Evolutionary conservation across 2,797 vertebrate genomes (phyloP), one percentile per base, ranked within the genome.

Genomic region (Echiichthys vipera): DNA sequence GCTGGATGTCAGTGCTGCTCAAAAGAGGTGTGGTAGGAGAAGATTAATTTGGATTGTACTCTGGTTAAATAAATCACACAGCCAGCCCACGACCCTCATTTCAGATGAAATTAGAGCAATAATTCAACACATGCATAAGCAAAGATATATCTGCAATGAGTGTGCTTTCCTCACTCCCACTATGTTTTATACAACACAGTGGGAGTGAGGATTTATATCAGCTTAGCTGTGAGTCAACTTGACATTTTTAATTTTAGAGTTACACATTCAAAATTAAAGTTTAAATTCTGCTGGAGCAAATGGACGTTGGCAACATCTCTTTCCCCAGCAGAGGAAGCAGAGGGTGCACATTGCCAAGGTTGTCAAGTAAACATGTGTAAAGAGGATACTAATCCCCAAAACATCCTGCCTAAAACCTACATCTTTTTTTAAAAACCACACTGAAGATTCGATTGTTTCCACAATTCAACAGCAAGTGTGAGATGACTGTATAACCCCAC

Each of bases 41-140:
- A 68, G 57, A 86, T 76, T 83, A 0, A 76, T 84, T 76, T 56
- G 50, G 58, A 80, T 59, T 71, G 24, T 55, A 51, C 34, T 71
- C 47, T 49, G 12, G 49, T 59, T 55, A 47, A 57, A 84, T 71
- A 80, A 78, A 74, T 81, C 65, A 71, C 45, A 61, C 5, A 1
- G 50, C 56, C 17, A 45, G 25, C 37, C 43, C 61, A 47, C 59
- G 13, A 55, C 49, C 55, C 17, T 55, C 11, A 65, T 85, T 80
- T 77, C 49, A 74, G 7, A 71, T 18, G 20, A 83, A 75, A 74
- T 69, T 74, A 68, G 32, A 58, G 43, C 27, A 37, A 53, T 66
- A 64, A 71, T 43, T 83, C 56, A 81, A 77, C n/a, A 51, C 27
- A 40, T 25, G 57, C 20, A 55, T 30, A 69, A 63, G 20, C 49